phyloP scores from a whole-genome alignment of 2,888 invertebrate genomes.

The Mycalesis mineus region DNA sequence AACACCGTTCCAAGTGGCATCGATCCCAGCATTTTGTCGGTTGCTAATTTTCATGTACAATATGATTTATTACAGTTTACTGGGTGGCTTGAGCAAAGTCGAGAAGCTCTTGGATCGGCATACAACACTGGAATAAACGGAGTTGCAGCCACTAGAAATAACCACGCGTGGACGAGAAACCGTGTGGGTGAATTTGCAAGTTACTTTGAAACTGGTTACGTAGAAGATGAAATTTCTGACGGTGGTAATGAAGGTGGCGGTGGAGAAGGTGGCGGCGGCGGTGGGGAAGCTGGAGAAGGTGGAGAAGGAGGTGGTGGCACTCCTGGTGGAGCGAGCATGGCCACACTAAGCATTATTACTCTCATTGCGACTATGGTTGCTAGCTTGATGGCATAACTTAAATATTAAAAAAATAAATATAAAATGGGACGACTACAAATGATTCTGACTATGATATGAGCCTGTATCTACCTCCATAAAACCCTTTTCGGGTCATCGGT shows the following conservation, averaged over 20 bases:
- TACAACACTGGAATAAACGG: constrained; percentile 45
- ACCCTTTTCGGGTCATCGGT: no score
- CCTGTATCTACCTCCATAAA: no score
- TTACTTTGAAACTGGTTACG: constrained; percentile 58
- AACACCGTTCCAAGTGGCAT: no score
- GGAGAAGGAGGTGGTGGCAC: constrained; percentile 12
- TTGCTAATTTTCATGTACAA: neutral
- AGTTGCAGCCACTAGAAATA: constrained; percentile 41
- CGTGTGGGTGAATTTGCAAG: constrained; percentile 46
- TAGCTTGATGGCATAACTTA: constrained; percentile 36
- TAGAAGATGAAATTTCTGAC: constrained; percentile 41
- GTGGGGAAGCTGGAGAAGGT: constrained; percentile 11
- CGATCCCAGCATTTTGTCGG: no score
- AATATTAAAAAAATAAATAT: no score
- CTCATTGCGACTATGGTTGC: constrained; percentile 44
- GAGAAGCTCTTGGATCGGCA: constrained; percentile 40
- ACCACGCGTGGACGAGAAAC: constrained; percentile 47
- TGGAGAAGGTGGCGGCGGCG: neutral
- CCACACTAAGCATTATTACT: constrained; percentile 47
- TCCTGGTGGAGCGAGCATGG: constrained; percentile 42
- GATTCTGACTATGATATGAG: no score
- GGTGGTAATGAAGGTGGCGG: constrained; percentile 21
- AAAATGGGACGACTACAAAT: no score
- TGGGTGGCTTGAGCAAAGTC: constrained; percentile 48
- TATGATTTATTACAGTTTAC: constrained; percentile 42